Percentiles rank a stretch among this genome's conserved stretches.
Conservation (phyloP, 2,888 invertebrate genomes). For the Trilocha varians region DNA sequence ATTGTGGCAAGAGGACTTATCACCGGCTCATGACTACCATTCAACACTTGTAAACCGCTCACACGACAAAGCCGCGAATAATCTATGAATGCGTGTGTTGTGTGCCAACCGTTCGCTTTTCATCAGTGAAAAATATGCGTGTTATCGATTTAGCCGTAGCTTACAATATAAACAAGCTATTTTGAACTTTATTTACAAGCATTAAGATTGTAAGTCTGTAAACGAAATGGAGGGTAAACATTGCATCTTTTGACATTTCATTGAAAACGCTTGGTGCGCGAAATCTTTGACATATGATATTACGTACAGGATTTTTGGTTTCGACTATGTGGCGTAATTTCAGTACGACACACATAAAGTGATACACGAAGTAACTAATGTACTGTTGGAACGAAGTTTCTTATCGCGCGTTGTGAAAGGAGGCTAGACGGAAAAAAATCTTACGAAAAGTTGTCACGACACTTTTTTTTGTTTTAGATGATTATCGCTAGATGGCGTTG, state of each 20-base stretch:
- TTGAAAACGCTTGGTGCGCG: neutral
- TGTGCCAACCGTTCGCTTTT: constrained; percentile 13
- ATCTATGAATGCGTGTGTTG: constrained; percentile 27
- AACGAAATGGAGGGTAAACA: neutral
- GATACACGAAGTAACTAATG: too few species aligned
- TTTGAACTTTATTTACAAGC: neutral
- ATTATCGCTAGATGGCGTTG: too few species aligned
- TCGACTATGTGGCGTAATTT: neutral
- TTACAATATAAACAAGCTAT: neutral
- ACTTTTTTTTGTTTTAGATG: too few species aligned
- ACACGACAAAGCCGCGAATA: constrained; percentile 39
- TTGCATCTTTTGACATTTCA: neutral
- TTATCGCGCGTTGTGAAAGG: too few species aligned
- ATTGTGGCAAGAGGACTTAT: constrained; percentile 7
- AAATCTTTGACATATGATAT: neutral
- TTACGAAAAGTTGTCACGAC: too few species aligned
- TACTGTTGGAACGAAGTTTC: too few species aligned
- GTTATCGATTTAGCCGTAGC: constrained; percentile 14
- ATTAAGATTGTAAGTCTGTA: neutral
- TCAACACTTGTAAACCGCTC: constrained; percentile 31
- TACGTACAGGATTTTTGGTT: neutral
- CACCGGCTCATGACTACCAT: constrained; percentile 28
- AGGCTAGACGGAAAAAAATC: too few species aligned
- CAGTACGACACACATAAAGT: too few species aligned
- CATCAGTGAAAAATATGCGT: constrained; percentile 29